phyloP scores from a whole-genome alignment of 2,797 vertebrate species.

The Cyprinella venusta region DNA sequence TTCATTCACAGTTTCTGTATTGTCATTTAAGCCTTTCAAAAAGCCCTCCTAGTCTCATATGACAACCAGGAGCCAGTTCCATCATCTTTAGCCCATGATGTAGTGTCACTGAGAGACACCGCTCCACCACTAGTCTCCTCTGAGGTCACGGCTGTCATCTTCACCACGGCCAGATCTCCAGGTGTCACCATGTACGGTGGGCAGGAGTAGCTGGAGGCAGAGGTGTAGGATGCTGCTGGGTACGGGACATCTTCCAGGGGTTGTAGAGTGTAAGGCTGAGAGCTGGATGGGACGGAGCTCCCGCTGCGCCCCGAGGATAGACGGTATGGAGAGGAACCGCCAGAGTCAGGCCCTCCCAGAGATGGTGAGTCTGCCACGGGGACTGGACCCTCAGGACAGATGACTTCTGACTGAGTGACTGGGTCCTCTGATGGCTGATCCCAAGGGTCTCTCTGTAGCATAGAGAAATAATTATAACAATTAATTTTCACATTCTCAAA shows the following conservation, averaged over 20 bases:
- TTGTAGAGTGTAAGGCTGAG: conserved; percentile 79
- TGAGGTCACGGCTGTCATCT: conserved; percentile 68
- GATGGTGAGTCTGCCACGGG: conserved; percentile 66
- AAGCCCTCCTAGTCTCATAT: conserved; percentile 80
- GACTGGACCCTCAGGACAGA: conserved; percentile 71
- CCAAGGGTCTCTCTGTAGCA: conserved; percentile 83
- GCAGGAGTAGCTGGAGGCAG: conserved; percentile 73
- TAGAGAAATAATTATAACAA: background rate
- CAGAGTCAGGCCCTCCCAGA: conserved; percentile 70
- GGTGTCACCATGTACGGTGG: conserved; percentile 73
- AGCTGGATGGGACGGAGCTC: conserved; percentile 61
- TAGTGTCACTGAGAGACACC: conserved; percentile 68
- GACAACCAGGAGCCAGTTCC: conserved; percentile 75
- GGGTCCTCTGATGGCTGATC: conserved; percentile 76
- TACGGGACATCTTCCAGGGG: conserved; percentile 80
- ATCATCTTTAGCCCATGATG: conserved; percentile 82
- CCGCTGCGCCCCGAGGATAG: conserved; percentile 68
- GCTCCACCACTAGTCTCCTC: conserved; percentile 67
- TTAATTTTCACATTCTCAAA: background rate
- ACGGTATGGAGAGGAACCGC: conserved; percentile 69
- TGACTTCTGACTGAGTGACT: conserved; percentile 71
- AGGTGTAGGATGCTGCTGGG: conserved; percentile 67
- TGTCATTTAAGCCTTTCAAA: conserved; percentile 65
- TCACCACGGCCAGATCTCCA: conserved; percentile 72
- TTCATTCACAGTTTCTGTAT: conserved; percentile 47